Conservation (phyloP, 2,888 invertebrate genomes). For the Drosophila crucigera region DNA sequence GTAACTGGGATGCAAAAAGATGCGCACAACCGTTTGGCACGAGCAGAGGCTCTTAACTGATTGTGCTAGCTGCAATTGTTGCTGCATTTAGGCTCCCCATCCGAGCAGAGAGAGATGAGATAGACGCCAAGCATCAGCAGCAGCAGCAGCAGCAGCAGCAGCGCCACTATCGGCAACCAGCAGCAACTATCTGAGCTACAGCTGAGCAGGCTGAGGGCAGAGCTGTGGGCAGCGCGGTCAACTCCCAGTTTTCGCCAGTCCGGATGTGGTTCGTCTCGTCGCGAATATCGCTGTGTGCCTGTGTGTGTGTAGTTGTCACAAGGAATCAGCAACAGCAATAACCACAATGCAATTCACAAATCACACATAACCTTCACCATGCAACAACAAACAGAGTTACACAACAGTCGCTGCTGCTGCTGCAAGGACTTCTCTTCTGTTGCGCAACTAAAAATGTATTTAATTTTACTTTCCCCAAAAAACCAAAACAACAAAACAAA, state of each 20-base stretch:
- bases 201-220: conserved; percentile 5
- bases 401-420: conserved; percentile 1
- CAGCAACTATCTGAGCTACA: not conserved
- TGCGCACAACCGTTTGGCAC: conserved; percentile 82
- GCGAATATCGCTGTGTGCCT: conserved; percentile 23
- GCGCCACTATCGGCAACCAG: conserved; percentile 21
- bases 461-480: not conserved
- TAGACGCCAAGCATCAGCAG: conserved; percentile 36
- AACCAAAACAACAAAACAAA: not conserved
- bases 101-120: conserved; percentile 43
- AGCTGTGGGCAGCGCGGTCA: conserved; percentile 45
- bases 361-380: conserved; percentile 36
- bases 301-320: conserved; percentile 21
- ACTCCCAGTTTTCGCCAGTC: conserved; percentile 41
- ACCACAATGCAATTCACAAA: conserved; percentile 21
- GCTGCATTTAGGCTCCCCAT: conserved; percentile 79
- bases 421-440: conserved; percentile 22
- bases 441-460: not conserved
- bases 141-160: conserved; percentile 21
- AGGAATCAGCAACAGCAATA: conserved; percentile 28
- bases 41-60: conserved; percentile 84
- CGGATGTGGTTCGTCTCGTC: conserved; percentile 65
- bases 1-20: conserved; percentile 30
- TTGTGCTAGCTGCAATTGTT: conserved; percentile 71
- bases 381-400: conserved; percentile 6